These are phyloP conservation scores for Porites lobata DNA, from an alignment of 92 coral and sea anemone genomes.

Conservation along the genomic window DNA sequence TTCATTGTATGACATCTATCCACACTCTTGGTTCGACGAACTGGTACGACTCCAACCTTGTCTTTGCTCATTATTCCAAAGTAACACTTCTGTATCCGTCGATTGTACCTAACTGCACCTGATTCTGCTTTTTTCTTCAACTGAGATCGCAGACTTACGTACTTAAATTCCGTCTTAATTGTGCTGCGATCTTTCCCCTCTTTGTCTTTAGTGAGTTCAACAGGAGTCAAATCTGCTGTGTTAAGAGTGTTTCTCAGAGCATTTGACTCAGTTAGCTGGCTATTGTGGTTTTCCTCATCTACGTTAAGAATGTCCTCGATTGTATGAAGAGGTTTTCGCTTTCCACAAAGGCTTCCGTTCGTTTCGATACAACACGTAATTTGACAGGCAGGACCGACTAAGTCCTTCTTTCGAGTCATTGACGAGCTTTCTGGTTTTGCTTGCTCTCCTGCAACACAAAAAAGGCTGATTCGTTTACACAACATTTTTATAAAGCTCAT, in stretches of 20 bases:
- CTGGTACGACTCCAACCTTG: neutral
- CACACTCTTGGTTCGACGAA: conserved; percentile 6
- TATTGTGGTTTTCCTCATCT: neutral
- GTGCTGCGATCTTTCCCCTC: neutral
- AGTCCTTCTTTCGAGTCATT: conserved; percentile 17
- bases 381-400: neutral
- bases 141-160: conserved; percentile 27
- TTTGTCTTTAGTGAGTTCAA: neutral
- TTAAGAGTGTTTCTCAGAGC: neutral
- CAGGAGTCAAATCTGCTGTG: neutral
- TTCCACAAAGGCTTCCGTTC: neutral
- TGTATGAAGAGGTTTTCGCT: neutral
- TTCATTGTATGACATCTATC: neutral
- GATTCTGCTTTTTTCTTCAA: conserved; percentile 16
- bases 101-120: conserved; percentile 1
- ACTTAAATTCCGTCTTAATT: neutral
- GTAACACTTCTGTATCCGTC: conserved; percentile 27
- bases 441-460: conserved; percentile 10
- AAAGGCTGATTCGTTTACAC: neutral
- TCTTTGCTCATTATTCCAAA: conserved; percentile 3
- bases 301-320: neutral
- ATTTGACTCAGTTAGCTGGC: neutral
- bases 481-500: neutral
- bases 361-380: neutral
- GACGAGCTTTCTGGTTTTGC: neutral